Base-by-base conservation (phyloP, 2,113 vertebrate species). In the Mirounga angustirostris region DNA sequence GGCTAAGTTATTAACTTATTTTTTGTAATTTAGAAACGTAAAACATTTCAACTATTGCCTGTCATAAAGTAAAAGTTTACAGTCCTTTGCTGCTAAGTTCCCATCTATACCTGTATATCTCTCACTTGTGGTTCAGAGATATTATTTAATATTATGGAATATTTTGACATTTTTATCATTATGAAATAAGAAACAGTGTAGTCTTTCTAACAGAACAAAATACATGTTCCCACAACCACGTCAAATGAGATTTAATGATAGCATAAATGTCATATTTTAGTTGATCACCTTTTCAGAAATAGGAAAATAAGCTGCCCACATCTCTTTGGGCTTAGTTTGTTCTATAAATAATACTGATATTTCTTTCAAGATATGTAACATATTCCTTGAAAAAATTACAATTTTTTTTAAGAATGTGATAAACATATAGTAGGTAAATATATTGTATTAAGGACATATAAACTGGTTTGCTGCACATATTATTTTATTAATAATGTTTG, bases 71-170 rank as follows among this genome's bases (percentile, higher is more conserved):
- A 21, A 78, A 40, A 56, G 58, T 69, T 78, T 67, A 46, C 13
- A 18, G 18, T 92, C 56, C 15, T 98, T 90, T 54, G 52, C 43
- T 85, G 83, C 28, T 95, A 24, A 61, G 12, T 91, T 95, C 7
- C 6, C 5, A 2, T 33, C n/a, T 91, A 13, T 63, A 52, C 33
- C 33, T 59, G 1, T 59, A 18, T 54, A 33, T 46, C 40, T 82
- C 5, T 95, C 18, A 16, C 0, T 0, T 83, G 24, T 90, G n/a
- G 28, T 43, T 84, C 36, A 50, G 80, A 71, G 12, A 56, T 21
- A 30, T 26, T 40, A 2, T 73, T 88, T 92, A 54, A 52, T 18
- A 83, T 86, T 58, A 30, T 21, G 4, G 26, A 21, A 4, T 56
- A 14, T 87, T 87, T 86, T 81, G 82, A 91, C 36, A 21, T 89